Percentiles rank a stretch among this genome's conserved stretches.
Conservation (phyloP, 2,113 vertebrate species). For the Gallinago undulata region DNA sequence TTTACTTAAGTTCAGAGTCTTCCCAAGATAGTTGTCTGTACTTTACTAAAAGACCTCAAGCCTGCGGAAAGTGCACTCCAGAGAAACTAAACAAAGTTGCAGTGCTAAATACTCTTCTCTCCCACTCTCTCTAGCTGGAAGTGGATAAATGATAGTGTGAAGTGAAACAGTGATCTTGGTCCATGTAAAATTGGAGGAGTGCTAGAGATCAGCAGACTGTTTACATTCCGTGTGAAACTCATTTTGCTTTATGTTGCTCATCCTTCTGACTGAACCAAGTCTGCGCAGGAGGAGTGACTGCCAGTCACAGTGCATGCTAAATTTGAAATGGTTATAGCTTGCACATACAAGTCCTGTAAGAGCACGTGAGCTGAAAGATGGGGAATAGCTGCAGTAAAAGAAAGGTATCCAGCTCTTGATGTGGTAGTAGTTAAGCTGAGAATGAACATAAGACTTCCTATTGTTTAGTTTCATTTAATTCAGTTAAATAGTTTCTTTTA, state of each 20-base stretch:
- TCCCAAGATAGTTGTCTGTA: neutral
- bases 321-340: neutral
- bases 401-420: neutral
- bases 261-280: neutral
- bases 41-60: neutral
- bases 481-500: neutral
- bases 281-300: neutral
- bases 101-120: conserved; percentile 32
- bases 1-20: neutral
- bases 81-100: neutral
- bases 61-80: neutral
- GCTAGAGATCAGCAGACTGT: conserved; percentile 6
- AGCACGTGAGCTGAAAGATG: neutral
- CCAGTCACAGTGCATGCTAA: neutral
- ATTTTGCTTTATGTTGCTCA: neutral
- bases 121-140: neutral
- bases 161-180: neutral
- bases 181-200: neutral
- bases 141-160: neutral
- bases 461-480: neutral
- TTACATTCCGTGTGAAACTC: neutral
- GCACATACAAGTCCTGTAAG: neutral
- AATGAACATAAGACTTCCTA: neutral
- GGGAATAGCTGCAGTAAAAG: neutral
- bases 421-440: neutral